Percentiles rank a stretch among this genome's conserved stretches.
Conservation (phyloP, 2,888 invertebrate genomes). For the Chamaedrilus cognettii region DNA sequence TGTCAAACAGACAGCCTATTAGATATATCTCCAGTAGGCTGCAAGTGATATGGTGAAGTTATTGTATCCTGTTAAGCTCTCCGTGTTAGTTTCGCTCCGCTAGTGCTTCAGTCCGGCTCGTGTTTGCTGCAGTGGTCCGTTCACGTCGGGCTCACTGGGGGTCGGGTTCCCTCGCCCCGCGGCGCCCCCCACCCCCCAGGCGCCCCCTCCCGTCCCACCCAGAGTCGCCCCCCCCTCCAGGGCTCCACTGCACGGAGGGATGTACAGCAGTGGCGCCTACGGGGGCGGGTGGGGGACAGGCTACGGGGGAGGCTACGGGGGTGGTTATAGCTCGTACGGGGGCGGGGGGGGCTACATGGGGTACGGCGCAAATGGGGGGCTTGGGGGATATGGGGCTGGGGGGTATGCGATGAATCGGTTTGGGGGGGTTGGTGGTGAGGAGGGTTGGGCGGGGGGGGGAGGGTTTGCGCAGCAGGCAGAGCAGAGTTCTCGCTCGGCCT, state of each 20-base stretch:
- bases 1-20: too few species aligned
- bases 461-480: slow-evolving; percentile 81
- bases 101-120: too few species aligned
- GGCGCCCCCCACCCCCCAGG: background rate
- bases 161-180: too few species aligned
- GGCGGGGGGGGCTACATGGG: slow-evolving; percentile 40
- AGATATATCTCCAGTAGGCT: too few species aligned
- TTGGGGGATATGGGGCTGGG: slow-evolving; percentile 38
- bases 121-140: too few species aligned
- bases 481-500: slow-evolving; percentile 88
- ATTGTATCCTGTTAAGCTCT: background rate
- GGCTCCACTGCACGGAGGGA: background rate
- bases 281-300: slow-evolving; percentile 1
- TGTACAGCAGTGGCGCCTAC: background rate
- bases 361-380: slow-evolving; percentile 40
- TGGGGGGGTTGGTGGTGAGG: slow-evolving; percentile 22
- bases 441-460: slow-evolving; percentile 29
- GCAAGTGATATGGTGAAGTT: too few species aligned
- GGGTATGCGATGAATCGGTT: slow-evolving; percentile 43
- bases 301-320: slow-evolving; percentile 23
- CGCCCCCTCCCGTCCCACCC: slow-evolving; percentile 28
- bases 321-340: slow-evolving; percentile 22
- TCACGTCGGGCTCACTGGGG: too few species aligned
- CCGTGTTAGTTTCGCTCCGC: slow-evolving; percentile 3
- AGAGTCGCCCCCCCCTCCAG: slow-evolving; percentile 18